Evolutionary conservation across 2,888 invertebrate species (phyloP), one percentile per base, ranked within the genome.

Genomic region (Halictus quadricinctus): DNA sequence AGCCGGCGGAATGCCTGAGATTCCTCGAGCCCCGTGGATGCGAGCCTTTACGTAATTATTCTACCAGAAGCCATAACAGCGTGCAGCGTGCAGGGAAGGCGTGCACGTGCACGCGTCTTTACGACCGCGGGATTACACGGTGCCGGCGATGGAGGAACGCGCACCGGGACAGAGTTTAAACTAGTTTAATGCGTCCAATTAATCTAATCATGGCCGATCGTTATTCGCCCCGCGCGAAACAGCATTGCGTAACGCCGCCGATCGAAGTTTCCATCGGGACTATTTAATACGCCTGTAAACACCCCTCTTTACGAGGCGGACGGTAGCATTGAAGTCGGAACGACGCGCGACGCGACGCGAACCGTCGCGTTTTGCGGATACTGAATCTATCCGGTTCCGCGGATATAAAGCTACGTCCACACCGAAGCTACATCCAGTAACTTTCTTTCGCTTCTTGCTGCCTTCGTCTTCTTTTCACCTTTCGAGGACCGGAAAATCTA

Each of bases 171-270:
- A 74, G 70, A 80, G 72, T 85, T 72, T 90, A 86, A 90, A 90
- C 90, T 88, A 83, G 87, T 88, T 88, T 90, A 91, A 91, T 91
- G 87, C 86, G 89, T 88, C 88, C 91, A 91, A 91, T 91, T 91
- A 91, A 90, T 91, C 88, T 90, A 91, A 91, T 91, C 89, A 81
- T 86, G 87, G 80, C 82, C 88, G 90, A 90, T 90, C 90, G 89
- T 87, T 91, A 90, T 87, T 84, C 86, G 83, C 84, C 84, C 69
- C 73, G 76, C 77, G 72, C 86, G 85, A 70, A 77, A 48, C 66
- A 46, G 60, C 66, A 80, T 90, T 90, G 77, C 86, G 88, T 82
- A 90, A 90, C 81, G 58, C 58, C 25, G 82, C n/a, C 54, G 54
- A 81, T 76, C 80, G 41, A 80, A 78, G 72, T 76, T 83, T 80